Base-by-base conservation (phyloP, 2,888 invertebrate species). In the Aromia moschata region DNA sequence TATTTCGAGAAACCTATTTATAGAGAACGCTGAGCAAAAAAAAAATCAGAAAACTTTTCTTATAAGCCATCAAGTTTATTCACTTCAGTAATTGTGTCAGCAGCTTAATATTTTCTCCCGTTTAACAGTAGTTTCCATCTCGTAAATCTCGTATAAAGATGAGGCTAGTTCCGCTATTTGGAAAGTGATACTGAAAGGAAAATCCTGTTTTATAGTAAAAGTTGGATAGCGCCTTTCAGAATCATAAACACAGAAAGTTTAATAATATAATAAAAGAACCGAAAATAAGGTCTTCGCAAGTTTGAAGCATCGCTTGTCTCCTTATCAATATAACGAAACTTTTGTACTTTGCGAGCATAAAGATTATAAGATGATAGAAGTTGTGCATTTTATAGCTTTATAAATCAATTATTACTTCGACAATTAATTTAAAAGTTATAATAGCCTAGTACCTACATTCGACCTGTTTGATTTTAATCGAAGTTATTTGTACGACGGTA, bases 191-290 rank as follows among this genome's bases (percentile, higher is more conserved):
- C 43, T 53, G 60, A 63, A 60, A 55, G 56, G 47, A 52, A 56
- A 58, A 63, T 60, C 63, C 60, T 63, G 56, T 56, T 56, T 63
- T 60, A 63, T 63, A 52, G 60, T 49, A 45, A 53, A 63, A 63
- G 63, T 63, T 63, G 56, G 63, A 60, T 63, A 49, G 60, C 55
- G 52, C 55, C 55, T 56, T 60, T 45, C 58, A 58, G 52, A 44
- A 58, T 58, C 60, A 63, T 63, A 63, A 63, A 63, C 60, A 58
- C 45, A 54, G 53, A 56, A 63, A 63, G 57, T 60, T 63, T 63
- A 57, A 55, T 56, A 52, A 55, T 56, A 52, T 60, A 60, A 63
- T 63, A 60, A 60, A 63, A 58, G 60, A 56, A 60, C 56, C 47
- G 58, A 56, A 58, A 51, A n/a, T n/a, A n/a, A 59, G 56, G 56